Percentiles rank a stretch among this genome's conserved stretches.
phyloP scores from a whole-genome alignment of 2,888 invertebrate genomes.

The Tiliacea citrago region DNA sequence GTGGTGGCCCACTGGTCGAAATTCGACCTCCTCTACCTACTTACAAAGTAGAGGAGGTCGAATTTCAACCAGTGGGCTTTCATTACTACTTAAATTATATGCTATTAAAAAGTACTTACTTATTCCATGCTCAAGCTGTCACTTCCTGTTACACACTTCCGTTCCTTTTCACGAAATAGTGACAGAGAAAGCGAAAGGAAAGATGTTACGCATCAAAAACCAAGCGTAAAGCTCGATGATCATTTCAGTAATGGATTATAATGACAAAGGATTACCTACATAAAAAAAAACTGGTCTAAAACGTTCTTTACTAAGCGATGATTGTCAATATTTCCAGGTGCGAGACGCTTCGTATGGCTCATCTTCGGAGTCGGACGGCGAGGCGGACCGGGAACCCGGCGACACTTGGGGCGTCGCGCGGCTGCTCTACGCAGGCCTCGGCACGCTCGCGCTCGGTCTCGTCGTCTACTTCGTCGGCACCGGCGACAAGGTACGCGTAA shows the following conservation, averaged over 20 bases:
- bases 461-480: conserved; percentile 97
- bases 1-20: too few species aligned
- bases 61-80: too few species aligned
- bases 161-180: too few species aligned
- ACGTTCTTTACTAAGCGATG: not conserved
- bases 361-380: conserved; percentile 92
- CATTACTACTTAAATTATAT: too few species aligned
- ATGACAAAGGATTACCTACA: too few species aligned
- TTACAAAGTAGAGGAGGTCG: too few species aligned
- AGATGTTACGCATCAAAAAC: too few species aligned
- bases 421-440: conserved; percentile 96
- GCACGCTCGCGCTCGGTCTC: conserved; percentile 95
- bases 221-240: not conserved
- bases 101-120: too few species aligned
- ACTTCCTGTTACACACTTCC: too few species aligned
- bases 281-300: not conserved
- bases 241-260: not conserved
- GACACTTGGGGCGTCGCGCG: conserved; percentile 96
- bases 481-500: conserved; percentile 93
- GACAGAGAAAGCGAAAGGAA: too few species aligned
- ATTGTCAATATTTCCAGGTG: conserved; percentile 90
- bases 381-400: conserved; percentile 93
- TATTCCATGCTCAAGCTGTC: too few species aligned
- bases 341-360: conserved; percentile 96
- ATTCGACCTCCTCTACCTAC: too few species aligned